phyloP scores from a whole-genome alignment of 2,797 vertebrate species.

The Poecilia picta region DNA sequence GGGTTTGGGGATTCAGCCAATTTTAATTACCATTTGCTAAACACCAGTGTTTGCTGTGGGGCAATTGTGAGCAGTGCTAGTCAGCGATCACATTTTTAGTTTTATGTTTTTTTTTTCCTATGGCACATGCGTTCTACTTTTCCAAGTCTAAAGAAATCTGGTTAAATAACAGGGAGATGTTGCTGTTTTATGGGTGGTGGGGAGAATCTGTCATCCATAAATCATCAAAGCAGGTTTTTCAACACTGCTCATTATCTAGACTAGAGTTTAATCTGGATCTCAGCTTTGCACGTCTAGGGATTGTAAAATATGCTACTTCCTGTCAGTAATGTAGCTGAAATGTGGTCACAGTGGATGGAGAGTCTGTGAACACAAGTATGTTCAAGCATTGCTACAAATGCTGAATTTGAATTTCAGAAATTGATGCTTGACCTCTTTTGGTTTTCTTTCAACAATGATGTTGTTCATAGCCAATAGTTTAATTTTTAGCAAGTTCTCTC shows the following conservation, averaged over 20 bases:
- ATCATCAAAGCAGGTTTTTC: neutral
- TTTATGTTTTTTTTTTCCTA: conserved; percentile 23
- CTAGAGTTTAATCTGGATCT: neutral
- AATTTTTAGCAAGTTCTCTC: too few species aligned
- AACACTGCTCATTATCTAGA: neutral
- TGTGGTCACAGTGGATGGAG: neutral
- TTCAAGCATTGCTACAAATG: neutral
- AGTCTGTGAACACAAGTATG: neutral
- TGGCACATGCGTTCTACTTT: conserved; percentile 34
- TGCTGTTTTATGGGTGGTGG: neutral
- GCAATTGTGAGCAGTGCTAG: conserved; percentile 48
- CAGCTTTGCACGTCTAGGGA: neutral
- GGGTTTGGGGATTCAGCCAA: conserved; percentile 74
- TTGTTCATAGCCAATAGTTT: too few species aligned
- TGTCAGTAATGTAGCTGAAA: neutral
- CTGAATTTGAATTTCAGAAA: neutral
- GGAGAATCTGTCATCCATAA: neutral
- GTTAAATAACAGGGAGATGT: conserved; percentile 3
- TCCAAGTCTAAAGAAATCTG: conserved; percentile 11
- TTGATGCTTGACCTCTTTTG: neutral
- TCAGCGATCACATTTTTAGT: conserved; percentile 45
- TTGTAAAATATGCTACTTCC: neutral
- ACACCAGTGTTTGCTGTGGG: conserved; percentile 51
- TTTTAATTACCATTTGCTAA: conserved; percentile 81
- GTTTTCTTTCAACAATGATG: too few species aligned